Conservation (phyloP, 2,888 invertebrate species). For the Oxycera nigricornis region DNA sequence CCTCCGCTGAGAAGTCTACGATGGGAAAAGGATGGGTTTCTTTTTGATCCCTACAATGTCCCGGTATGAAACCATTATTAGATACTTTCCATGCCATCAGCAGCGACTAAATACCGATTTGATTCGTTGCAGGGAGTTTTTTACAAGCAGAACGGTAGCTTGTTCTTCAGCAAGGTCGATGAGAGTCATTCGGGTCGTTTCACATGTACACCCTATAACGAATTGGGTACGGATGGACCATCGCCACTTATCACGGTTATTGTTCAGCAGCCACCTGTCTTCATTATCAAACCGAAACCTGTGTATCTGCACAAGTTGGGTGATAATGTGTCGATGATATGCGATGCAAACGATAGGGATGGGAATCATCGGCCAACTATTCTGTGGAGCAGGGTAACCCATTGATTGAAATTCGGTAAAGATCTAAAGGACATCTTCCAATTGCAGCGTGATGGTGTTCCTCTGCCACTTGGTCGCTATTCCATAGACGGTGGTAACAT, state of each 20-base stretch:
- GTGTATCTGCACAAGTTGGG: conserved; percentile 84
- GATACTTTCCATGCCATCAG: not conserved
- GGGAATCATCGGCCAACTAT: conserved; percentile 70
- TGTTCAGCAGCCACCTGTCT: conserved; percentile 85
- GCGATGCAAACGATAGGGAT: conserved; percentile 77
- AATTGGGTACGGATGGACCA: conserved; percentile 83
- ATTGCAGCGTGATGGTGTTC: conserved; percentile 75
- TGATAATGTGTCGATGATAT: conserved; percentile 81
- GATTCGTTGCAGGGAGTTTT: conserved; percentile 76
- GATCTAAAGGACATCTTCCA: not conserved
- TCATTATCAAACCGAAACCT: conserved; percentile 80
- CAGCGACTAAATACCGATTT: no score
- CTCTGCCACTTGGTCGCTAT: conserved; percentile 73
- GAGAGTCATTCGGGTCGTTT: conserved; percentile 87
- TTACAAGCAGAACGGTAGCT: conserved; percentile 83
- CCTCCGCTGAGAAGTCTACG: conserved; percentile 87
- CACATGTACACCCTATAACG: conserved; percentile 91
- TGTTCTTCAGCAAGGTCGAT: conserved; percentile 83
- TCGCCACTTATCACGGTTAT: conserved; percentile 84
- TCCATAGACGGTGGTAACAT: conserved; percentile 78
- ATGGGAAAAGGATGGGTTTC: conserved; percentile 93
- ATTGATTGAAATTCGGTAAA: not conserved
- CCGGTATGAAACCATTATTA: conserved; percentile 59
- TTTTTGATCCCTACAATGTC: conserved; percentile 89
- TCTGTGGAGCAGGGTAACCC: conserved; percentile 71